A percentile compares a stretch with the other conserved stretches of the same genome.
Conservation (phyloP, 2,113 vertebrate species). For the Erythrolamprus reginae region DNA sequence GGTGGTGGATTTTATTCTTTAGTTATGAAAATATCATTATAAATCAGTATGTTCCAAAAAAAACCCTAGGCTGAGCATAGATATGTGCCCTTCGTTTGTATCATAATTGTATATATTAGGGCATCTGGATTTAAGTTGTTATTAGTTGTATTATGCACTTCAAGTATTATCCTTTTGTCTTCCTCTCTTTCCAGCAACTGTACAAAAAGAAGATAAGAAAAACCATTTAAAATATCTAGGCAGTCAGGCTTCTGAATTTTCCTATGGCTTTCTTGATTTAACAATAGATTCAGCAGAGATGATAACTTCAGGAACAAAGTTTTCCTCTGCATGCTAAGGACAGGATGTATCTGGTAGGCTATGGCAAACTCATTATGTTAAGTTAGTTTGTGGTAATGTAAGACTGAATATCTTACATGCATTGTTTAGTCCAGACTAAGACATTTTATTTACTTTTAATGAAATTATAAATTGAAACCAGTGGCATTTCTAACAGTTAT, state of each 20-base stretch:
- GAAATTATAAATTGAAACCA: background rate
- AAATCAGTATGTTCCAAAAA: background rate
- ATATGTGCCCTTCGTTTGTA: background rate
- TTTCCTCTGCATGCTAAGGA: constrained; percentile 53
- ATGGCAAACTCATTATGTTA: constrained; percentile 47
- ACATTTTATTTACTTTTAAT: background rate
- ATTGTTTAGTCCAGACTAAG: background rate
- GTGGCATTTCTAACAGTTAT: background rate
- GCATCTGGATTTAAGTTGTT: background rate
- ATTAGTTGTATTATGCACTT: background rate
- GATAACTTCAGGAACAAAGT: constrained; percentile 57
- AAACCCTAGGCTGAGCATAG: background rate
- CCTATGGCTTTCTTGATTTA: constrained; percentile 43
- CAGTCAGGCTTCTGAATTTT: constrained; percentile 42
- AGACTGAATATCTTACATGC: constrained; percentile 4
- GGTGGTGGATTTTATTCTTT: background rate
- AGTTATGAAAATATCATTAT: background rate
- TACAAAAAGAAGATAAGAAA: background rate
- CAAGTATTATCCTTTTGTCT: background rate
- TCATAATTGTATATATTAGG: background rate
- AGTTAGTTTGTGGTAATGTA: constrained; percentile 21
- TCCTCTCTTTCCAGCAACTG: background rate
- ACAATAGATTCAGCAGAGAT: constrained; percentile 58
- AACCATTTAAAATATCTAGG: constrained; percentile 23
- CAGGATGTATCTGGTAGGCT: constrained; percentile 44